Evolutionary conservation across 2,888 invertebrate species (phyloP).

Genomic region (Meganola albula): DNA sequence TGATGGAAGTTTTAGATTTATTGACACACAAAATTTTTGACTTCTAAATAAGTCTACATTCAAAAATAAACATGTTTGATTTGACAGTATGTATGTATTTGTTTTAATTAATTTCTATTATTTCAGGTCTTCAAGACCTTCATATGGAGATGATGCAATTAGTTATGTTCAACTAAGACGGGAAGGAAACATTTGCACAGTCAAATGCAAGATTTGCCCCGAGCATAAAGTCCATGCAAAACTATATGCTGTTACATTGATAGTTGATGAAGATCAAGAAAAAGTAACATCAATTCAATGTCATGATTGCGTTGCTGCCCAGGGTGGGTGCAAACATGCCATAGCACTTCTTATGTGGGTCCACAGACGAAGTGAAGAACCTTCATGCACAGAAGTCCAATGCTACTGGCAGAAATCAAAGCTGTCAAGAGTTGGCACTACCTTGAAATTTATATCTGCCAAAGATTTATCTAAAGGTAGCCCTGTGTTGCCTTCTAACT

Average conservation of each 20-base stretch:
- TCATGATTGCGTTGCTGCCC: slow-evolving; percentile 29
- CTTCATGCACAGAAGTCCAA: slow-evolving; percentile 25
- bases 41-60: no score
- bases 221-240: slow-evolving; percentile 1
- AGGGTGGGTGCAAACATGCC: slow-evolving; percentile 36
- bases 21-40: no score
- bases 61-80: no score
- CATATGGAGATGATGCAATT: background rate
- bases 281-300: slow-evolving; percentile 17
- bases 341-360: slow-evolving; percentile 36
- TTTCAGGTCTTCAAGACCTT: background rate
- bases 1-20: no score
- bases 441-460: slow-evolving; percentile 15
- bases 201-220: slow-evolving; percentile 1
- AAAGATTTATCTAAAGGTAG: slow-evolving; percentile 1
- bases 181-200: background rate
- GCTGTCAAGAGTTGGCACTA: slow-evolving; percentile 29
- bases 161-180: slow-evolving; percentile 1
- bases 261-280: slow-evolving; percentile 28
- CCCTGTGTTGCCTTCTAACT: background rate
- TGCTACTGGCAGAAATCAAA: slow-evolving; percentile 38
- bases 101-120: no score
- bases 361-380: slow-evolving; percentile 37
- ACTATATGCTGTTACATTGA: slow-evolving; percentile 21
- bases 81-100: no score